Evolutionary conservation across 2,888 invertebrate species (phyloP).

Genomic region (Horisme vitalbata): DNA sequence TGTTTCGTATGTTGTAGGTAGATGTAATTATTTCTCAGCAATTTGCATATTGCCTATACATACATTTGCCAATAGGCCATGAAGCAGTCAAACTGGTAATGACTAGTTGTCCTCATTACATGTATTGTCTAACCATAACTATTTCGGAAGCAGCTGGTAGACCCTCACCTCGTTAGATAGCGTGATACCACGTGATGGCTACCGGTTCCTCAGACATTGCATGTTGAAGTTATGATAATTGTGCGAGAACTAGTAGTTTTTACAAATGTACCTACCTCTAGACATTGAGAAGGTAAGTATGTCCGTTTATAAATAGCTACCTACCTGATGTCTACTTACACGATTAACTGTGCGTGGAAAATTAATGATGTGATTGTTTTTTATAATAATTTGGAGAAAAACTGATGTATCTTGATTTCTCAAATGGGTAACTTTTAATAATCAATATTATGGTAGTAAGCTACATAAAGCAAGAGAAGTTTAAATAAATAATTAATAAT

Average conservation of each 20-base stretch:
- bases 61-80: slow-evolving; percentile 34
- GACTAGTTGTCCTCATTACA: slow-evolving; percentile 33
- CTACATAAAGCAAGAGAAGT: too few species aligned
- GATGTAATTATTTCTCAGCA: neutral
- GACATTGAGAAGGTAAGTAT: slow-evolving; percentile 12
- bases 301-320: too few species aligned
- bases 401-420: too few species aligned
- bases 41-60: slow-evolving; percentile 23
- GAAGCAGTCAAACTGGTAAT: slow-evolving; percentile 36
- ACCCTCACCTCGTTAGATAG: slow-evolving; percentile 66
- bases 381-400: neutral
- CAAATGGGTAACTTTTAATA: too few species aligned
- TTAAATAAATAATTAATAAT: too few species aligned
- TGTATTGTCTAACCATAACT: slow-evolving; percentile 35
- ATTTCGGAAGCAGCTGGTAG: slow-evolving; percentile 50
- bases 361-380: neutral
- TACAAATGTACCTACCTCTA: slow-evolving; percentile 5
- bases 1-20: too few species aligned
- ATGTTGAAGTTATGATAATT: slow-evolving; percentile 53
- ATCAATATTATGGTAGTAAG: too few species aligned
- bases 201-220: slow-evolving; percentile 39
- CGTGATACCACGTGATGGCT: slow-evolving; percentile 17
- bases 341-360: slow-evolving; percentile 23
- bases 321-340: slow-evolving; percentile 10
- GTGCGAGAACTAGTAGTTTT: slow-evolving; percentile 24